Percentiles rank a stretch among this genome's conserved stretches.
Conservation (phyloP, 1,140 invertebrate species). For the Ceratina japonica region DNA sequence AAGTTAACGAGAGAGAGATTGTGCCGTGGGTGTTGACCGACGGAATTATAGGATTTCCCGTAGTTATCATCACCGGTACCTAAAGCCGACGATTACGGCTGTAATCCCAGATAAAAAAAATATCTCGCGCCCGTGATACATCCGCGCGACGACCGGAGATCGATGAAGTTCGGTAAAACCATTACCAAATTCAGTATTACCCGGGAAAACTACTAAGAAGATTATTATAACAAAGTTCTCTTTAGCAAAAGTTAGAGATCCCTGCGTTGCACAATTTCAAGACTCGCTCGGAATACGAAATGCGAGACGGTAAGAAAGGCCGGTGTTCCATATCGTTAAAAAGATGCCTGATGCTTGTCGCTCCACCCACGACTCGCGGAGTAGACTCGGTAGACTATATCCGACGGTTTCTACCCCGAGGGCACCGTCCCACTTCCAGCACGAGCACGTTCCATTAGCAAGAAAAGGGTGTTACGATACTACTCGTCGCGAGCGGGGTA, state of each 20-base stretch:
- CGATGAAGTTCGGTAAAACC: background rate
- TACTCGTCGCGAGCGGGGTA: background rate
- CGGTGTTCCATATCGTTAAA: too few species aligned
- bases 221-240: too few species aligned
- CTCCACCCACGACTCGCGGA: background rate
- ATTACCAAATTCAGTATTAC: too few species aligned
- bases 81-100: background rate
- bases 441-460: background rate
- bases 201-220: too few species aligned
- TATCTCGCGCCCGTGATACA: background rate
- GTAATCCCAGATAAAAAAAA: conserved; percentile 19
- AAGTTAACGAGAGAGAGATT: background rate
- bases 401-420: background rate
- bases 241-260: too few species aligned
- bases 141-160: background rate
- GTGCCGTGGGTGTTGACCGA: background rate
- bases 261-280: too few species aligned
- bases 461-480: conserved; percentile 7
- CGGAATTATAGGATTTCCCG: background rate
- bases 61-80: background rate
- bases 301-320: too few species aligned
- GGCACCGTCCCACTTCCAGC: background rate
- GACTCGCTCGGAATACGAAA: too few species aligned
- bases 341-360: too few species aligned
- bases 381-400: background rate